Conservation (phyloP, 2,113 vertebrate species). For the Salminus brasiliensis region DNA sequence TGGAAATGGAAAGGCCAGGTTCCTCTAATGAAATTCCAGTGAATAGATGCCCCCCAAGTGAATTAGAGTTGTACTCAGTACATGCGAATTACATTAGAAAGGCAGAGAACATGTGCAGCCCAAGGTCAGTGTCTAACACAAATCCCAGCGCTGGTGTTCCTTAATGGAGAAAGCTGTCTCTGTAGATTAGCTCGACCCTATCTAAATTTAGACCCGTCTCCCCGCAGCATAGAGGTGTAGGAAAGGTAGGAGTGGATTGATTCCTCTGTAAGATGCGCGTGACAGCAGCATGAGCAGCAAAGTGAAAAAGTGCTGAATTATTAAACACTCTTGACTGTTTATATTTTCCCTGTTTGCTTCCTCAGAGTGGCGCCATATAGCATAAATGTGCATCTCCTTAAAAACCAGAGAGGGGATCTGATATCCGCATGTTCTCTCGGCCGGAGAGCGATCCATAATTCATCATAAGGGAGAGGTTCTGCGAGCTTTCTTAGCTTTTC, state of each 20-base stretch:
- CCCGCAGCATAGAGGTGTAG: not conserved
- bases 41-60: not conserved
- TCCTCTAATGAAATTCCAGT: not conserved
- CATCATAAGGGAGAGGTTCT: constrained; percentile 27
- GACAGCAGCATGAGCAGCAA: not conserved
- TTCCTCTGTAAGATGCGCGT: constrained; percentile 6
- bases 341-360: constrained; percentile 26
- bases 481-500: not conserved
- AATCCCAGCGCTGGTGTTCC: not conserved
- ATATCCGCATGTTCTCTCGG: not conserved
- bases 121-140: constrained; percentile 21
- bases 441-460: constrained; percentile 42
- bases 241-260: constrained; percentile 20
- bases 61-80: not conserved
- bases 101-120: not conserved
- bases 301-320: constrained; percentile 27
- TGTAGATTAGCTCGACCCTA: not conserved
- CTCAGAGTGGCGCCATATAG: not conserved
- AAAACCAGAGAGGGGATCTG: constrained; percentile 7
- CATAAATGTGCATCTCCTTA: not conserved
- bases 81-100: constrained; percentile 27
- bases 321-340: not conserved
- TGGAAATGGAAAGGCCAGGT: not conserved
- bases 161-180: constrained; percentile 17
- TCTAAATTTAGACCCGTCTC: constrained; percentile 19